phyloP scores from a whole-genome alignment of 2,888 invertebrate genomes.

The Acanthosepion esculentum region DNA sequence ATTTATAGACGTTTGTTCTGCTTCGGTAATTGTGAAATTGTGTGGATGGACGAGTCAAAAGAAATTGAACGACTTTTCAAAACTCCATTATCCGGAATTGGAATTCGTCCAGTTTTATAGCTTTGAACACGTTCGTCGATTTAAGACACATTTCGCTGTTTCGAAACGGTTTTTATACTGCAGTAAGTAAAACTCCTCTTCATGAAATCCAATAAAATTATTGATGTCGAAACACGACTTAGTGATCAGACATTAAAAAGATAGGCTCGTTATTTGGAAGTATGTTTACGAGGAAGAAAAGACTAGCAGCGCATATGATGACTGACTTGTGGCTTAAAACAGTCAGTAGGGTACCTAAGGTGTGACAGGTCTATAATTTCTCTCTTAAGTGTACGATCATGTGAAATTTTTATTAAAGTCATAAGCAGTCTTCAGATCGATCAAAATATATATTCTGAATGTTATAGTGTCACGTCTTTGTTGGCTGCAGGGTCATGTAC shows the following conservation, averaged over 20 bases:
- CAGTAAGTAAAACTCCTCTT: background rate
- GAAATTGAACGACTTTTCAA: background rate
- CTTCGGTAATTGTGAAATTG: background rate
- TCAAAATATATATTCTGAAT: too few species aligned
- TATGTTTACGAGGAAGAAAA: background rate
- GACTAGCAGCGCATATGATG: background rate
- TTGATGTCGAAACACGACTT: background rate
- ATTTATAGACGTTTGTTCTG: background rate
- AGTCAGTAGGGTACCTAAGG: too few species aligned
- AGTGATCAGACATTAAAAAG: background rate
- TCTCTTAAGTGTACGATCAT: too few species aligned
- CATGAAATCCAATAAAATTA: background rate
- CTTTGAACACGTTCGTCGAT: background rate
- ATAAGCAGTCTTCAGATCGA: too few species aligned
- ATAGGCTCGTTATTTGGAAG: background rate
- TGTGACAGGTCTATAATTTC: too few species aligned
- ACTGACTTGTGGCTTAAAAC: too few species aligned
- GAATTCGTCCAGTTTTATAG: background rate
- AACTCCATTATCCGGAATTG: background rate
- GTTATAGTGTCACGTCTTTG: too few species aligned
- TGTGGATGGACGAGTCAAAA: background rate
- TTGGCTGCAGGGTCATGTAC: too few species aligned
- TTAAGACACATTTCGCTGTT: background rate
- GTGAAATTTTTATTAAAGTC: too few species aligned
- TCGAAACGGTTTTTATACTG: background rate